Evolutionary conservation across 2,797 vertebrate species (phyloP), one percentile per base, ranked within the genome.

Genomic region (Sebastiscus albofasciatus): DNA sequence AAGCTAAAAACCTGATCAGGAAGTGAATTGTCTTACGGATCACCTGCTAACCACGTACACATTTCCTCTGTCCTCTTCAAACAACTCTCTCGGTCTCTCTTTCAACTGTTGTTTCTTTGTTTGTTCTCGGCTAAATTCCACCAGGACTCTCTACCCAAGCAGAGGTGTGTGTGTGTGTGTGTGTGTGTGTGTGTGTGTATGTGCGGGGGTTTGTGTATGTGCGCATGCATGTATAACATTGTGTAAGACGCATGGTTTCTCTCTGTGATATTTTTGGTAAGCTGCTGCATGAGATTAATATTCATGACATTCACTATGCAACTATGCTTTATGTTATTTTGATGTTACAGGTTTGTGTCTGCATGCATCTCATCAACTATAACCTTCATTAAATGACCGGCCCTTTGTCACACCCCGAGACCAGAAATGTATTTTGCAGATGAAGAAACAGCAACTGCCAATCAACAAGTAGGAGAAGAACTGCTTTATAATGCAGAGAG

Each of bases 191-290:
- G 36, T 58, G 55, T 54, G 69, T 59, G 18, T 60, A 1, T 52
- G 75, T 58, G 64, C 24, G 60, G 4, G 26, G 12, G n/a, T 72
- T 3, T 54, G 69, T 59, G 20, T 61, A 0, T 42, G 75, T 64
- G 65, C 49, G 67, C 10, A 8, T 27, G 64, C n/a, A 24, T 79
- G 68, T 46, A 31, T 29, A 64, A 60, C 58, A 65, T 55, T 77
- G 34, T 39, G 54, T 75, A 69, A 69, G 36, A 71, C 0, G 8
- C 36, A 4, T 18, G 14, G 9, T 71, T 60, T 76, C 33, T 33
- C 39, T 54, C n/a, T 74, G 66, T 67, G 81, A 80, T 89, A 86
- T 86, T 79, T 87, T 68, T 84, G 82, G 81, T 24, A 36, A 67
- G 52, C 61, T 26, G 56, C 54, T 16, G 69, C 65, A 46, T 34